These are phyloP conservation scores for Luscinia luscinia DNA, from an alignment of 2,797 vertebrate species.

Conservation along the genomic window DNA sequence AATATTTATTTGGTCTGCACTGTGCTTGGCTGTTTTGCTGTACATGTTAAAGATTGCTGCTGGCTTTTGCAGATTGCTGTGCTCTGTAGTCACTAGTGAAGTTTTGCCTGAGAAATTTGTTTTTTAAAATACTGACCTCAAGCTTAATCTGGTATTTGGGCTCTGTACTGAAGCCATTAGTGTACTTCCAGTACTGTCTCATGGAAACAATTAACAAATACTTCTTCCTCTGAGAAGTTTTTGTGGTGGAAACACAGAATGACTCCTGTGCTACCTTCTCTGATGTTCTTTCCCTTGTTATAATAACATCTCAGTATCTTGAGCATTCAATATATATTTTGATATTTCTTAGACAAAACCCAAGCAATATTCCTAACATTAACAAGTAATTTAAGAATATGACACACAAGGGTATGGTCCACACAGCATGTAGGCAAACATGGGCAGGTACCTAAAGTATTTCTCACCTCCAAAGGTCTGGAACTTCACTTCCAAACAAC, in stretches of 20 bases:
- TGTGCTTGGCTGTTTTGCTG: neutral
- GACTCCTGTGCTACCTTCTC: neutral
- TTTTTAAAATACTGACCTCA: neutral
- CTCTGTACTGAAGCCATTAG: neutral
- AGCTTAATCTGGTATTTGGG: neutral
- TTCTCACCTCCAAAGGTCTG: neutral
- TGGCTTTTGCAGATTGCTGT: neutral
- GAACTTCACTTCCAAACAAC: neutral
- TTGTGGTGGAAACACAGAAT: no score
- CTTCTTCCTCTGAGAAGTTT: neutral
- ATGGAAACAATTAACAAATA: neutral
- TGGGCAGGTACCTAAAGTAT: neutral
- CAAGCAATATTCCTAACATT: neutral
- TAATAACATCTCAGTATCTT: no score
- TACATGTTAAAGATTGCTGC: neutral
- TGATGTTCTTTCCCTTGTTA: neutral
- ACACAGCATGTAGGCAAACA: accelerated
- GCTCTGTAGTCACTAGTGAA: neutral
- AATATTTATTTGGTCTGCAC: neutral
- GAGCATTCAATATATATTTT: neutral
- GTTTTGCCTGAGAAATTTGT: neutral
- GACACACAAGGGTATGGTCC: neutral
- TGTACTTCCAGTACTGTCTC: neutral
- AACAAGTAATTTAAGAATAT: neutral
- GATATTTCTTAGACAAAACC: neutral